These are phyloP conservation scores for Cheilinus undulatus DNA, from an alignment of 2,113 vertebrate genomes.

Conservation along the genomic window DNA sequence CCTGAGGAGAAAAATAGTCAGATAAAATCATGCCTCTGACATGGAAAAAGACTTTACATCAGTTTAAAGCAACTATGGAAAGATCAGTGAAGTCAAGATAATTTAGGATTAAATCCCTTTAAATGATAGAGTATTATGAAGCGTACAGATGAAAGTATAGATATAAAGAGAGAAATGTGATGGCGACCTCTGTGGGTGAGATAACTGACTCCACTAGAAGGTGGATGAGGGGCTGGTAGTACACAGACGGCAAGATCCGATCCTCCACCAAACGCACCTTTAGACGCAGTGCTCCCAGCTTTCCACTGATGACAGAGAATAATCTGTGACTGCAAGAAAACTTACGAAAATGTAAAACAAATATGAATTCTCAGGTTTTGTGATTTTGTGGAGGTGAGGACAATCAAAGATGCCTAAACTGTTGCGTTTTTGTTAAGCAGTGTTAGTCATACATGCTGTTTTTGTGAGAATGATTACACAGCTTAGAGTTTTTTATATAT, in stretches of 20 bases:
- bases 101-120: no score
- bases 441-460: no score
- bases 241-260: constrained; percentile 83
- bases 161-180: constrained; percentile 9
- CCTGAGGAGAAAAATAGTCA: constrained; percentile 67
- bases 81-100: no score
- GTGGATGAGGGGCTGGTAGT: constrained; percentile 88
- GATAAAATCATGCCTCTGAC: not conserved
- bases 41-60: not conserved
- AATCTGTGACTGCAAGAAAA: no score
- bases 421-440: no score
- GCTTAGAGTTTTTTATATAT: no score
- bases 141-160: not conserved
- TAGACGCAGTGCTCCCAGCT: constrained; percentile 90
- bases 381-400: no score
- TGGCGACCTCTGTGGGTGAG: constrained; percentile 73
- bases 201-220: constrained; percentile 88
- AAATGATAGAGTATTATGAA: no score
- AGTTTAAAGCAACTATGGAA: not conserved
- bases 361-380: no score
- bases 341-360: not conserved
- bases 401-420: no score
- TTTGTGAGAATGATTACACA: no score
- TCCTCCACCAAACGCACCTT: constrained; percentile 89
- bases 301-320: constrained; percentile 76